phyloP scores from a whole-genome alignment of 2,888 invertebrate genomes.

The Netelia inedita region DNA sequence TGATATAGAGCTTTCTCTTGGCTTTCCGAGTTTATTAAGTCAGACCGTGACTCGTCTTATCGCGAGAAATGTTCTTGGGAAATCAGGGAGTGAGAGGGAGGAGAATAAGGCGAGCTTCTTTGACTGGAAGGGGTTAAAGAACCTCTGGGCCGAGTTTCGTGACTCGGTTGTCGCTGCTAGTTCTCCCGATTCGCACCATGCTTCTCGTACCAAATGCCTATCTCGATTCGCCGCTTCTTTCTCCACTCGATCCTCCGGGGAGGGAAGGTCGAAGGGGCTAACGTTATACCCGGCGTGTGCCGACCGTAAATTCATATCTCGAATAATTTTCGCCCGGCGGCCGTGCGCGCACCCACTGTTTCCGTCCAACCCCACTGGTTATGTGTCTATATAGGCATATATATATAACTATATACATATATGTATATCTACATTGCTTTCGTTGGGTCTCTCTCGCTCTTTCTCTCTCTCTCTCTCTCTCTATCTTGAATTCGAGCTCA shows the following conservation, averaged over 20 bases:
- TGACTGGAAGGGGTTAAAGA: constrained; percentile 25
- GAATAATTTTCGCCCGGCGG: constrained; percentile 82
- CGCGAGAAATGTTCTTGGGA: constrained; percentile 57
- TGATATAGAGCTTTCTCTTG: constrained; percentile 64
- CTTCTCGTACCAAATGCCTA: constrained; percentile 25
- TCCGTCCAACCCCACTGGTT: constrained; percentile 75
- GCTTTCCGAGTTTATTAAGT: constrained; percentile 81
- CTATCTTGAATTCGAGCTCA: constrained; percentile 39
- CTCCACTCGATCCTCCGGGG: constrained; percentile 55
- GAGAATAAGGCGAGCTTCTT: neutral
- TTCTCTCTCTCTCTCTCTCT: constrained; percentile 32
- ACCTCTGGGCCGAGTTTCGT: constrained; percentile 44
- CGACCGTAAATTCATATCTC: constrained; percentile 83
- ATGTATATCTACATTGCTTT: constrained; percentile 13
- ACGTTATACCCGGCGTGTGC: constrained; percentile 71
- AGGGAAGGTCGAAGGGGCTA: constrained; percentile 53
- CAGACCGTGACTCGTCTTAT: constrained; percentile 79
- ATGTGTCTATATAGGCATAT: constrained; percentile 56
- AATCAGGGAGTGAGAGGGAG: neutral
- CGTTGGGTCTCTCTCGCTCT: neutral
- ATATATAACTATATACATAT: neutral
- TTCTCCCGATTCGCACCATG: constrained; percentile 2
- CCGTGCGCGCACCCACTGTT: constrained; percentile 70
- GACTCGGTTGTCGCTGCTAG: constrained; percentile 31
- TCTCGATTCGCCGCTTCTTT: constrained; percentile 52